Percentiles rank a stretch among this genome's conserved stretches.
Evolutionary conservation across 2,113 vertebrate genomes (phyloP).

Genomic region (Pionites leucogaster): DNA sequence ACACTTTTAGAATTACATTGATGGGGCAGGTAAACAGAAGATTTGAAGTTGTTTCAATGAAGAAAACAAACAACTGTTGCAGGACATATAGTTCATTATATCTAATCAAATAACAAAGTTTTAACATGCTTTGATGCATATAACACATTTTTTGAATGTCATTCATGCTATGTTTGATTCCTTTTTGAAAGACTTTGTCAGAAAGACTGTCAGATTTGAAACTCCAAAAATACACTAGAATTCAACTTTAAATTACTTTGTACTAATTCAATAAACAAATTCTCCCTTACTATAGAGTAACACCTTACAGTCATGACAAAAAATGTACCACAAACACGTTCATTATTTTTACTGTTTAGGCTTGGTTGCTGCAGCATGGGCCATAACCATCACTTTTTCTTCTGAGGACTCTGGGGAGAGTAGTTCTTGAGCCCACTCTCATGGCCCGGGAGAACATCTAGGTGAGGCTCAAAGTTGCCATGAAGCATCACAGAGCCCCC

Average conservation of each 20-base stretch:
- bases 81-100: neutral
- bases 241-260: neutral
- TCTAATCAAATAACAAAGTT: neutral
- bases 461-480: neutral
- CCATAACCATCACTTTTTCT: rapidly evolving
- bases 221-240: neutral
- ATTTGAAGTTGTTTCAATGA: neutral
- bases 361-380: neutral
- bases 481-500: neutral
- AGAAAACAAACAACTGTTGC: neutral
- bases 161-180: neutral
- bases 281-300: neutral
- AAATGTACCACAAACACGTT: neutral
- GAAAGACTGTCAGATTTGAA: neutral
- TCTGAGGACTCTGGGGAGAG: neutral
- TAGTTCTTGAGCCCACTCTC: neutral
- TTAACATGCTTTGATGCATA: neutral
- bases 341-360: neutral
- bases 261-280: neutral
- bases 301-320: neutral
- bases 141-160: neutral
- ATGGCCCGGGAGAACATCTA: neutral
- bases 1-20: neutral
- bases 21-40: neutral
- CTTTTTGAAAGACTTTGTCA: neutral